Evolutionary conservation across 2,888 invertebrate species (phyloP).

Genomic region (Morinoia aosen): DNA sequence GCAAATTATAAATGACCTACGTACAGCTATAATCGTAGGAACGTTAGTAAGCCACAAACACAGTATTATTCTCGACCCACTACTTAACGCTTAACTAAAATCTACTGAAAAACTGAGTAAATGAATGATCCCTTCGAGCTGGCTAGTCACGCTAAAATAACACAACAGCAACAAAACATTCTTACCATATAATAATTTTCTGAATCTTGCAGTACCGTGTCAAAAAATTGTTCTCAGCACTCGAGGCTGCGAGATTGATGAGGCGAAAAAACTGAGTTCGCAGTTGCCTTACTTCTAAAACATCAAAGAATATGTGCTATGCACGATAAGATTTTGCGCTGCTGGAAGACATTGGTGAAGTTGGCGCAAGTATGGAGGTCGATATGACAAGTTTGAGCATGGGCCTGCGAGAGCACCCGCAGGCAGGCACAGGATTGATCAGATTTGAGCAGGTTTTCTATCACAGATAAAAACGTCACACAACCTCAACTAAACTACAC

Average conservation of each 20-base stretch:
- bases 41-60: background rate
- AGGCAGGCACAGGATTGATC: background rate
- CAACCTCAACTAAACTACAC: constrained; percentile 2
- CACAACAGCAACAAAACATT: background rate
- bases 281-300: background rate
- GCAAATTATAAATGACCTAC: background rate
- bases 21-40: background rate
- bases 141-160: background rate
- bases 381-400: background rate
- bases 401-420: background rate
- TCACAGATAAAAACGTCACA: background rate
- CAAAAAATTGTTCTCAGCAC: background rate
- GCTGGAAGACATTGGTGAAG: background rate
- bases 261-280: background rate
- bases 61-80: background rate
- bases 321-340: background rate
- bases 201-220: background rate
- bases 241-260: background rate
- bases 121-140: background rate
- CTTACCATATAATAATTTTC: background rate
- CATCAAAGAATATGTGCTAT: background rate
- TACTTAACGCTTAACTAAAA: background rate
- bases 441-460: constrained; percentile 4
- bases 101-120: background rate
- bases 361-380: background rate